phyloP scores from a whole-genome alignment of 2,888 invertebrate genomes.

The Campopleginae sp. region DNA sequence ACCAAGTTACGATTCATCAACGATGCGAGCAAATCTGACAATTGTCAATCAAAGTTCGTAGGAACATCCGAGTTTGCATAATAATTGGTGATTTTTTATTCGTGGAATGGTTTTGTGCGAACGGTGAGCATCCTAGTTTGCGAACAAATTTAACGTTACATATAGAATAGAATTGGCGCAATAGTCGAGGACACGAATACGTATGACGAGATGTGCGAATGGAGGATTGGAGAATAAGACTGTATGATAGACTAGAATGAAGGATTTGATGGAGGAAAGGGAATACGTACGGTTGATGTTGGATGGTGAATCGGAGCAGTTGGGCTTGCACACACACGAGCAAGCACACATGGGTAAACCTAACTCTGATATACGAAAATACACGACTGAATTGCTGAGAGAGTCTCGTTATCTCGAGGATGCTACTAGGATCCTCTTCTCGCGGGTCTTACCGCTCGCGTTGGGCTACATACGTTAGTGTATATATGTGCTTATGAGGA shows the following conservation, averaged over 20 bases:
- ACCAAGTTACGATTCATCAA: not conserved
- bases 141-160: conserved; percentile 17
- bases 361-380: conserved; percentile 36
- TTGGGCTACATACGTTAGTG: not conserved
- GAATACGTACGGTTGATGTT: conserved; percentile 54
- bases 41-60: not conserved
- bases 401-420: conserved; percentile 71
- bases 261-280: conserved; percentile 28
- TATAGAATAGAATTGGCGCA: conserved; percentile 6
- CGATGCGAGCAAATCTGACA: not conserved
- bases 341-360: conserved; percentile 32
- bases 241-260: conserved; percentile 24
- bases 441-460: conserved; percentile 41
- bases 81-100: not conserved
- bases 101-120: not conserved
- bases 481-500: conserved; percentile 9
- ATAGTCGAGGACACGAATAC: conserved; percentile 32
- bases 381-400: conserved; percentile 49
- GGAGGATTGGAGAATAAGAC: conserved; percentile 30
- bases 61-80: not conserved
- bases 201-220: conserved; percentile 46
- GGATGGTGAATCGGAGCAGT: conserved; percentile 65
- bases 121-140: not conserved
- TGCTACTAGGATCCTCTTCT: conserved; percentile 70
- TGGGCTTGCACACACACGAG: conserved; percentile 29